These are phyloP conservation scores for Acrossocheilus wenchowensis DNA, from an alignment of 2,797 vertebrate genomes.

Conservation along the genomic window DNA sequence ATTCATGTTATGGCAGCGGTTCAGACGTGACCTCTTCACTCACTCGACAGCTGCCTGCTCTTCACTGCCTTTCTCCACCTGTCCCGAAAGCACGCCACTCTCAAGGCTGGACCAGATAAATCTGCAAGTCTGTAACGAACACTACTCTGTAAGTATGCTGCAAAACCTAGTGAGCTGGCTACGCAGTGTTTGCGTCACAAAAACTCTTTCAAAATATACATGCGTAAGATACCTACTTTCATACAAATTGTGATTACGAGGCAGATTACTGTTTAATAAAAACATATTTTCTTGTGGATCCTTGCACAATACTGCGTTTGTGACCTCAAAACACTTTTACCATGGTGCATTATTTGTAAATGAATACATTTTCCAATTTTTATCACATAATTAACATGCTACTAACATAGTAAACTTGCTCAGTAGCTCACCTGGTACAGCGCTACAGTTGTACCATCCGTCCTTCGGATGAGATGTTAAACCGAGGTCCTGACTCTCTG, in stretches of 20 bases:
- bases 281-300: background rate
- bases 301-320: background rate
- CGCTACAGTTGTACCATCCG: background rate
- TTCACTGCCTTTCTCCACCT: conserved; percentile 64
- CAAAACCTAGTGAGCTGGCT: background rate
- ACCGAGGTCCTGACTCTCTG: too few relatives aligned
- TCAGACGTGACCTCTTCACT: conserved; percentile 71
- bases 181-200: background rate
- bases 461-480: too few relatives aligned
- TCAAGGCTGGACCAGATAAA: conserved; percentile 80
- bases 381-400: background rate
- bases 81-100: conserved; percentile 76
- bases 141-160: background rate
- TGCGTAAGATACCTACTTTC: too few relatives aligned
- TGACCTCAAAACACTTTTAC: background rate
- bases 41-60: conserved; percentile 39
- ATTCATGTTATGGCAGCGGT: conserved; percentile 78
- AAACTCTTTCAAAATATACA: background rate
- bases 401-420: background rate
- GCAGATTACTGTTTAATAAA: too few relatives aligned
- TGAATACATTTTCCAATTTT: background rate
- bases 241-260: too few relatives aligned
- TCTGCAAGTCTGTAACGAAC: conserved; percentile 75
- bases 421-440: background rate
- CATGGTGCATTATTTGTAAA: background rate